phyloP scores from a whole-genome alignment of 2,113 vertebrate genomes.

The Bungarus multicinctus region DNA sequence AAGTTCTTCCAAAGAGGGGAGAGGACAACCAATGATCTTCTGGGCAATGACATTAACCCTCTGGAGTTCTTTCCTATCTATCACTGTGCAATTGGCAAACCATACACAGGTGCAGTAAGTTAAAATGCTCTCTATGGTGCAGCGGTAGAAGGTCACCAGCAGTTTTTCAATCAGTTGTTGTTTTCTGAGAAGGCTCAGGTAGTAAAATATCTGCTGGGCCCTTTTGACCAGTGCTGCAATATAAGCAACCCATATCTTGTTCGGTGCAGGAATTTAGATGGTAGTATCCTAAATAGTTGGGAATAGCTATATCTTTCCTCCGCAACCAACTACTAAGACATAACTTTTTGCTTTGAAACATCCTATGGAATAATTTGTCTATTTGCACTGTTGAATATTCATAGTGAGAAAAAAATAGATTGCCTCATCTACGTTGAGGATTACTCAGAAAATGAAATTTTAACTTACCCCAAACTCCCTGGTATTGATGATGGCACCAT shows the following conservation, averaged over 20 bases:
- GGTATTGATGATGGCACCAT: conserved; percentile 1
- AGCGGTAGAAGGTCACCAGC: too few species aligned
- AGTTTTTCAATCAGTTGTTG: too few species aligned
- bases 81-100: too few species aligned
- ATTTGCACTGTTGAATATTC: neutral
- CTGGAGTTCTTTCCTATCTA: too few species aligned
- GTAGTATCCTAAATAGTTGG: neutral
- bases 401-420: neutral
- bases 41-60: too few species aligned
- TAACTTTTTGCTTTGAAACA: conserved; percentile 10
- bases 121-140: too few species aligned
- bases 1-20: too few species aligned
- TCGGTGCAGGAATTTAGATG: neutral
- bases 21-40: too few species aligned
- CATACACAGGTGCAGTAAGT: too few species aligned
- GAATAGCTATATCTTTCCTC: neutral
- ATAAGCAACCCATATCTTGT: neutral
- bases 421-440: conserved; percentile 6
- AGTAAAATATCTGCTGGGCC: too few species aligned
- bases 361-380: conserved; percentile 17
- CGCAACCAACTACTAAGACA: neutral
- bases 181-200: too few species aligned
- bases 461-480: conserved; percentile 46
- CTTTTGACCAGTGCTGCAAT: too few species aligned
- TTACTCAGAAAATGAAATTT: conserved; percentile 11